Base-by-base conservation (phyloP, 2,113 vertebrate species). In the Cichladusa arquata region DNA sequence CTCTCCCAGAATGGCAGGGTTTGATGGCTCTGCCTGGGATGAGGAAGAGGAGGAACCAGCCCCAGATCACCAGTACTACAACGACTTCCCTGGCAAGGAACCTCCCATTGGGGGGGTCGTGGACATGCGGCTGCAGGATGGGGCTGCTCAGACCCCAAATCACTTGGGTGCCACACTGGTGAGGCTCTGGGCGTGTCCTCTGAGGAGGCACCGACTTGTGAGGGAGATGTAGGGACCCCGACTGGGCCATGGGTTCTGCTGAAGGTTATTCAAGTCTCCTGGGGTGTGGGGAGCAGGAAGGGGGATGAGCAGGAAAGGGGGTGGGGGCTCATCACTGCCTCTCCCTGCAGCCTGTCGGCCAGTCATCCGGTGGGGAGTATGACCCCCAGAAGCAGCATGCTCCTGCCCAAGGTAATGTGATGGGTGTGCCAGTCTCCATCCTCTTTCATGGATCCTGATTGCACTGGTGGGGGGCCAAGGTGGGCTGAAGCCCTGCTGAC, bases 21-120 rank as follows among this genome's bases (percentile, higher is more conserved):
- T 99, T 17, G 99, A 99, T 56, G 98, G 99, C 87, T 99, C 99
- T 13, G 99, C 99, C 9, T 99, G 99, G 99, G 99, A 99, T 76
- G 99, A 99, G 91, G 99, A 99, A 72, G 94, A 98, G 40, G 98
- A 98, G 60, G 98, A 98, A 33, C 90, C 95, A 9, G 97, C 98
- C 16, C 95, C 98, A 0, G 99, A 99, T 12, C 99, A 99, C 86
- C 99, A 99, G 11, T 99, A 99, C 96, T 99, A 99, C 95, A 99
- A 99, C 16, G 99, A 99, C 90, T 99, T 99, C 92, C 99, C 99
- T 0, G 99, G 99, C 64, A 99, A 99, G 97, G 99, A 99, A 65
- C 99, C 99, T 42, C 99, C 99, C 54, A 98, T 99, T 3, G 99
- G 99, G 29, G 99, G 99, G 5, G 98, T 99, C 5, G 97, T 99